Conservation (phyloP, 2,888 invertebrate species). For the Ormyrus labotus region DNA sequence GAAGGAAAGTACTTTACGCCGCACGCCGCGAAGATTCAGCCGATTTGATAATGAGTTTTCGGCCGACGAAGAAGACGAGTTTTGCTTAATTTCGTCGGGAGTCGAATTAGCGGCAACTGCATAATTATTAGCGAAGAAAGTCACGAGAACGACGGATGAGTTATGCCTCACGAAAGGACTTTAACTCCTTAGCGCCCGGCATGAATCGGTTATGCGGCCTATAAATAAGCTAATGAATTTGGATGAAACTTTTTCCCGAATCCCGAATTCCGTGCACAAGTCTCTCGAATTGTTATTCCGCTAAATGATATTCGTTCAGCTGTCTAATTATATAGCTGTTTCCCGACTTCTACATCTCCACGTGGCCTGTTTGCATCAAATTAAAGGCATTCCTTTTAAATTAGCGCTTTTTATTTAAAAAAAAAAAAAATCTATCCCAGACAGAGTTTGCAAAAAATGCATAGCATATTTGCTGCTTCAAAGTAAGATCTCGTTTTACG, state of each 20-base stretch:
- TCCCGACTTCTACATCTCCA: too few species aligned
- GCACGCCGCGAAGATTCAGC: neutral
- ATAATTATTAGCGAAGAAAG: conserved; percentile 38
- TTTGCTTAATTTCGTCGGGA: conserved; percentile 28
- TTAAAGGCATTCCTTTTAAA: too few species aligned
- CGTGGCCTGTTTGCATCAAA: too few species aligned
- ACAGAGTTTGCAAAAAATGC: too few species aligned
- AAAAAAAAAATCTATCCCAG: too few species aligned
- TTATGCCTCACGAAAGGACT: conserved; percentile 17
- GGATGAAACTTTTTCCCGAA: neutral
- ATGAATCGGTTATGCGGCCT: conserved; percentile 10
- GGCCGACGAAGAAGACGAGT: conserved; percentile 12
- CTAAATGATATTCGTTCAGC: too few species aligned
- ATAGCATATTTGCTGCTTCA: too few species aligned
- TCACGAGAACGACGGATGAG: conserved; percentile 28
- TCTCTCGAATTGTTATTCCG: too few species aligned
- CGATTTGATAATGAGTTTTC: conserved; percentile 26
- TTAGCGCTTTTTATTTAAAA: too few species aligned
- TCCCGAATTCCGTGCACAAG: neutral
- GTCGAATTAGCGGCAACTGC: conserved; percentile 32
- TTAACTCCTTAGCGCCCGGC: neutral
- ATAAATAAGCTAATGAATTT: conserved; percentile 6
- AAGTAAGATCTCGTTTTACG: too few species aligned
- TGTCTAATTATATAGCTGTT: too few species aligned
- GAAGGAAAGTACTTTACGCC: neutral